These are phyloP conservation scores for Mohoua ochrocephala DNA, from an alignment of 2,113 vertebrate genomes.

Conservation along the genomic window DNA sequence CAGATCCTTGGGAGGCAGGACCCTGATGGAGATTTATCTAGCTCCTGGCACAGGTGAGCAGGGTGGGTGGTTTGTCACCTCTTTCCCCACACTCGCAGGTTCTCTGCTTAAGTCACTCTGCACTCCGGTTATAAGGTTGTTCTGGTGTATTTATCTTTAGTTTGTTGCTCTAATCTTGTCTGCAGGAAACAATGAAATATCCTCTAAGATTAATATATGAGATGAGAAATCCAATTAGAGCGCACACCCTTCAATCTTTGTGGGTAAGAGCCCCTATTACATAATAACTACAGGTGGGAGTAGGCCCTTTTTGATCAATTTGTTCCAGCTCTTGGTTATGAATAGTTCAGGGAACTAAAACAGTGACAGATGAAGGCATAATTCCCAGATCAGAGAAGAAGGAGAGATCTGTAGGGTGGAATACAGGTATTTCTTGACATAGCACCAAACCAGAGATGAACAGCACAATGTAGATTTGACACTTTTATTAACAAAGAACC, in stretches of 20 bases:
- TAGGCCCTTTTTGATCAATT: not conserved
- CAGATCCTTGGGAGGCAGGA: not conserved
- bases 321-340: not conserved
- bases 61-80: not conserved
- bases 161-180: not conserved
- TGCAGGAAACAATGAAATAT: not conserved
- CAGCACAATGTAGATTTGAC: not conserved
- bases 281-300: not conserved
- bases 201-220: not conserved
- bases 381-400: not conserved
- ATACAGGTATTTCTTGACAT: not conserved
- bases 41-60: not conserved
- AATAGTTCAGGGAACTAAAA: not conserved
- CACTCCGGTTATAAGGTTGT: not conserved
- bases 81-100: not conserved
- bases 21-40: not conserved
- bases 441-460: not conserved
- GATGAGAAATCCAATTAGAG: not conserved
- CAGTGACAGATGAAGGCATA: not conserved
- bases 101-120: not conserved
- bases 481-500: slow-evolving; percentile 80
- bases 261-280: not conserved
- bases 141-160: not conserved
- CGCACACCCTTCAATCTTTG: not conserved
- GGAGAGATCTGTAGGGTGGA: not conserved